phyloP scores from a whole-genome alignment of 2,888 invertebrate genomes.

The Mayetiola destructor region DNA sequence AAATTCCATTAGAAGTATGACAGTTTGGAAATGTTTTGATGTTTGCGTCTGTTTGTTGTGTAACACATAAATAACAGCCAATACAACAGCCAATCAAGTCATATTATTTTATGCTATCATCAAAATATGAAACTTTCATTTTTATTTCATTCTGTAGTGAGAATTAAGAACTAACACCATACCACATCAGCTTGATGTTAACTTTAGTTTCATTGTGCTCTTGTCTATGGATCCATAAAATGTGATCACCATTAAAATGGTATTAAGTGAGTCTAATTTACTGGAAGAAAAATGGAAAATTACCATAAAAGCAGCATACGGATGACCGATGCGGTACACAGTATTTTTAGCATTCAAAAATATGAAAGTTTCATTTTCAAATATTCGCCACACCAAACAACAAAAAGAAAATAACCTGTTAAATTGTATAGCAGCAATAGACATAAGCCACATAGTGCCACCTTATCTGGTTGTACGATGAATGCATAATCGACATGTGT shows the following conservation, averaged over 20 bases:
- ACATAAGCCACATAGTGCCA: too few species aligned
- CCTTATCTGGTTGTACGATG: too few species aligned
- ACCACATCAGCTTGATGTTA: not conserved
- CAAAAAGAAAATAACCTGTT: not conserved
- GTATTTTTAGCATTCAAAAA: not conserved
- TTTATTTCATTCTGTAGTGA: too few species aligned
- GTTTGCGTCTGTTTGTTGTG: too few species aligned
- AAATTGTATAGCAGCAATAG: not conserved
- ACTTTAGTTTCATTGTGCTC: constrained; percentile 3
- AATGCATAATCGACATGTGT: too few species aligned
- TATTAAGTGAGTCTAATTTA: constrained; percentile 12
- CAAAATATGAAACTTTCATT: too few species aligned
- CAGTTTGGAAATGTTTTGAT: too few species aligned
- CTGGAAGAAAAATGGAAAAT: constrained; percentile 10
- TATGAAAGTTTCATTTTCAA: not conserved
- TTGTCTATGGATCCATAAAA: constrained; percentile 1
- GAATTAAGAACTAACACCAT: constrained; percentile 12
- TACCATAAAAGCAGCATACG: constrained; percentile 4
- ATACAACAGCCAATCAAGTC: too few species aligned
- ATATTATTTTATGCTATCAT: not conserved
- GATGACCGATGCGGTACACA: not conserved
- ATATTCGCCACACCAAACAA: not conserved
- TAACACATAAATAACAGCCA: not conserved
- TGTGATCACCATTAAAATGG: constrained; percentile 10
- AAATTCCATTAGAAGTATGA: constrained; percentile 9